Evolutionary conservation across 2,797 vertebrate species (phyloP), one percentile per base, ranked within the genome.

Genomic region (Tinamus major): DNA sequence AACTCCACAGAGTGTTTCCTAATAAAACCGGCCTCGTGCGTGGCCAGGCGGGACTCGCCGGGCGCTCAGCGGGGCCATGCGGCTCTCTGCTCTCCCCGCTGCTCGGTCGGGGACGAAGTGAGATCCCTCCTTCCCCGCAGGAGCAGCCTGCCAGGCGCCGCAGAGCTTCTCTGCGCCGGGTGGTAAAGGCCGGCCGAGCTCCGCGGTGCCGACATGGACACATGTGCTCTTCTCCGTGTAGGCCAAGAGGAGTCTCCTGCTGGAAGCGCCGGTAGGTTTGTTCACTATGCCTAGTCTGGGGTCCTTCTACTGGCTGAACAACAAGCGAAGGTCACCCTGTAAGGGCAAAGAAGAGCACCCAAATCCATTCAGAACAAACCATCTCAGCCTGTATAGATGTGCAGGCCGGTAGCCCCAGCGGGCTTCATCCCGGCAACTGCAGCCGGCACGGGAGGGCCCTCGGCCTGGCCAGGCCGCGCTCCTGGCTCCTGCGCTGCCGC

Each of bases 1-100:
- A 84, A 88, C 59, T 63, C 79, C 64, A 77, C 80, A 56, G 63
- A 86, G 39, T 0, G 0, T 81, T 92, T 90, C 67, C 70, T 76
- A 29, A 37, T 19, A 55, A 63, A 90, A 51, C 29, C 51, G 53
- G 33, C 72, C 76, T 58, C 42, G 35, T 39, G 46, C 4, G 0
- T 8, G 37, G 62, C 63, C 74, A 42, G 56, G 46, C 77, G 91
- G 63, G 59, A 39, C 59, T 92, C 94, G 89, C 85, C 85, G 77
- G 88, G 42, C 42, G 3, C 23, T 92, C 83, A n/a, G 72, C 61
- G 87, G 85, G 82, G 85, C 90, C 72, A 59, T 81, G 39, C 1
- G 0, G n/a, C 55, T 93, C 92, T 78, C 70, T 91, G 17, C 55
- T 79, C 37, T 71, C 44, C 69, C 44, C 64, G 37, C 7, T 89